These are phyloP conservation scores for Yponomeuta evonymella DNA, from an alignment of 2,888 invertebrate genomes.

Conservation along the genomic window DNA sequence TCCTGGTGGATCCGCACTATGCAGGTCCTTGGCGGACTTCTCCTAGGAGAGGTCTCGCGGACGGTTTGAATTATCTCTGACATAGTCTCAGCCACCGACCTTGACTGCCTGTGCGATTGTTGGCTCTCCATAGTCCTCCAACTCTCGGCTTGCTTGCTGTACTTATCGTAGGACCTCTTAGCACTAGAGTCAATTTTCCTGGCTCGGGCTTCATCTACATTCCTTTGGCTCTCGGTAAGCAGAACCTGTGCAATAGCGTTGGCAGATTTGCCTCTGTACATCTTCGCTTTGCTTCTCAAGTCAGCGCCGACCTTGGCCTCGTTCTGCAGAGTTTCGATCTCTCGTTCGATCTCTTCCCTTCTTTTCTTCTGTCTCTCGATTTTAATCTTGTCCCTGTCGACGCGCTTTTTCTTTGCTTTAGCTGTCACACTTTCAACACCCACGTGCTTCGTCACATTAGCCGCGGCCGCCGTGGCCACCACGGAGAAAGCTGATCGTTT, in stretches of 20 bases:
- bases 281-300: slow-evolving; percentile 70
- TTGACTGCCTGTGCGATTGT: slow-evolving; percentile 22
- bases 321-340: slow-evolving; percentile 55
- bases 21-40: slow-evolving; percentile 41
- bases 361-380: slow-evolving; percentile 64
- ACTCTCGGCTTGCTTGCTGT: neutral
- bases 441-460: slow-evolving; percentile 79
- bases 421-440: slow-evolving; percentile 68
- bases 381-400: slow-evolving; percentile 52
- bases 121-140: neutral
- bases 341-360: slow-evolving; percentile 58
- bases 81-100: slow-evolving; percentile 36
- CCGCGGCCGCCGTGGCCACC: slow-evolving; percentile 77
- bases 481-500: slow-evolving; percentile 79
- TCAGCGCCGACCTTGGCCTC: slow-evolving; percentile 67
- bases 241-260: slow-evolving; percentile 82
- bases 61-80: slow-evolving; percentile 47
- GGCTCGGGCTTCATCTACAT: slow-evolving; percentile 63
- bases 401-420: slow-evolving; percentile 66
- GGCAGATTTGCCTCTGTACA: slow-evolving; percentile 85
- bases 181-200: slow-evolving; percentile 43
- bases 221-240: slow-evolving; percentile 75
- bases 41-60: slow-evolving; percentile 48
- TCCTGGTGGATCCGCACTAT: slow-evolving; percentile 54
- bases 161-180: slow-evolving; percentile 37